Evolutionary conservation across 2,113 vertebrate species (phyloP).

Genomic region (Nannobrachium achirus): DNA sequence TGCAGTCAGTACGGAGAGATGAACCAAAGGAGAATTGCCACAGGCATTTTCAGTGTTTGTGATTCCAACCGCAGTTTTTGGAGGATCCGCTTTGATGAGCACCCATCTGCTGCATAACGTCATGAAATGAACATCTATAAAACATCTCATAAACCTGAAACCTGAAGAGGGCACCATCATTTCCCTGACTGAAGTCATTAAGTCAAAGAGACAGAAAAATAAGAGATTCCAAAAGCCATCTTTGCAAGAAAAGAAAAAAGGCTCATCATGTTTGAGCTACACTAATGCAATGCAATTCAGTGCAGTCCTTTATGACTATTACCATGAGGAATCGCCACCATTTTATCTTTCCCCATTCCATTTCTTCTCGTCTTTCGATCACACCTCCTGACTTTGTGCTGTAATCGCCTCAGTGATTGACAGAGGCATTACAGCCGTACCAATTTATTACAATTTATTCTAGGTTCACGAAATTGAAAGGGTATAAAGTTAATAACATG

Average conservation of each 20-base stretch:
- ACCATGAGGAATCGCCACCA: neutral
- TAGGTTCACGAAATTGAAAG: conserved; percentile 43
- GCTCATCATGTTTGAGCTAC: conserved; percentile 54
- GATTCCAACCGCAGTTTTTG: conserved; percentile 37
- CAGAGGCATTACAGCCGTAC: conserved; percentile 38
- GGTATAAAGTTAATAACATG: conserved; percentile 29
- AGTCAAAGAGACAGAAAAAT: conserved; percentile 27
- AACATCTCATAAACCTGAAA: conserved; percentile 59
- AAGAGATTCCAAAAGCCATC: conserved; percentile 41
- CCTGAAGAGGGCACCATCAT: conserved; percentile 48
- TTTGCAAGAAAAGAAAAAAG: conserved; percentile 28
- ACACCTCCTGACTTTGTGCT: neutral
- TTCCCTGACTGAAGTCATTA: conserved; percentile 60
- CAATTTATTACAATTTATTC: conserved; percentile 23
- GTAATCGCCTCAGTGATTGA: conserved; percentile 32
- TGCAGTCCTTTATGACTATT: conserved; percentile 32
- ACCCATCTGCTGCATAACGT: conserved; percentile 60
- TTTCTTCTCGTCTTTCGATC: conserved; percentile 28
- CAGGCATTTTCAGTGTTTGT: conserved; percentile 24
- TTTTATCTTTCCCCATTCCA: conserved; percentile 10
- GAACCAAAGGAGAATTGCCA: conserved; percentile 29
- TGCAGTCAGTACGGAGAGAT: conserved; percentile 17
- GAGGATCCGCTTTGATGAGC: conserved; percentile 46
- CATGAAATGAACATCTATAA: conserved; percentile 60
- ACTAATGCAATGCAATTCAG: conserved; percentile 19